These are phyloP conservation scores for Xestia xanthographa DNA, from an alignment of 2,888 invertebrate genomes.

Conservation along the genomic window DNA sequence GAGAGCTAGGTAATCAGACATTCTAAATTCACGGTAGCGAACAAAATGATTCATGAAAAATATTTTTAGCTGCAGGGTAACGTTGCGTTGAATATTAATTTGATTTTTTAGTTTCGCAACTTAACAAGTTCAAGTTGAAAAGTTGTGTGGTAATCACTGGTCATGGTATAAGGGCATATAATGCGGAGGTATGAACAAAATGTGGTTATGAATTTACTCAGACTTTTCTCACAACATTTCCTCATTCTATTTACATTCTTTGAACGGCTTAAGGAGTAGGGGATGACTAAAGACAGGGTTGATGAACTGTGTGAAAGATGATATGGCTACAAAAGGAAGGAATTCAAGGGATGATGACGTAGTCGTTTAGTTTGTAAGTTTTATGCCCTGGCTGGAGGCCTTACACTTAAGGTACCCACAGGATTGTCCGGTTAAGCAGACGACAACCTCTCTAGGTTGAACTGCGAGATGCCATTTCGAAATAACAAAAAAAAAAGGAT, in stretches of 20 bases:
- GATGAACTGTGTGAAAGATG: neutral
- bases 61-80: neutral
- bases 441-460: no score
- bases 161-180: neutral
- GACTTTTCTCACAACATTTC: neutral
- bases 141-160: neutral
- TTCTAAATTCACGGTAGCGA: conserved; percentile 43
- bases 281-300: neutral
- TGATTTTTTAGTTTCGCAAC: neutral
- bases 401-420: no score
- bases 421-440: no score
- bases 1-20: conserved; percentile 3
- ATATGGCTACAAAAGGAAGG: neutral
- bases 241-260: neutral
- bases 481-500: no score
- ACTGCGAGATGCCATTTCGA: no score
- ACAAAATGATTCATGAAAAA: conserved; percentile 24
- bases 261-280: neutral
- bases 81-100: neutral
- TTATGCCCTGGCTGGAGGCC: no score
- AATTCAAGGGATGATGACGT: no score
- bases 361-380: no score
- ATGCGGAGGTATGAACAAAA: neutral
- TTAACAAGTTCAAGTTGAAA: neutral
- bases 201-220: neutral